These are phyloP conservation scores for Chaetogeoica ovagalla DNA, from an alignment of 2,888 invertebrate genomes.

Conservation along the genomic window DNA sequence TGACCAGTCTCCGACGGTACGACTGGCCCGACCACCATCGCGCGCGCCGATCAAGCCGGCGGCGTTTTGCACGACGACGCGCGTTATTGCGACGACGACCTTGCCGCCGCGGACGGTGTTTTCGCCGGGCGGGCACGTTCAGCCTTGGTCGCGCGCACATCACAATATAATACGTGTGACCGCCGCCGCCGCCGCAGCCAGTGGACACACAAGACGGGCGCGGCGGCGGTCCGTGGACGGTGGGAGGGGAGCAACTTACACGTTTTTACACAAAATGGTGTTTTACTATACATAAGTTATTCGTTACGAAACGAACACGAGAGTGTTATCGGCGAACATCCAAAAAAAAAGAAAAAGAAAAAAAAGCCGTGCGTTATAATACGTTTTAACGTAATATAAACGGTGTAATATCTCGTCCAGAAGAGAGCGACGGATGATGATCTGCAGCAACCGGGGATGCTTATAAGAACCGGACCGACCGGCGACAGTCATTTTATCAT, in stretches of 20 bases:
- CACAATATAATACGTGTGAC: background rate
- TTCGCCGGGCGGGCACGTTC: slow-evolving; percentile 47
- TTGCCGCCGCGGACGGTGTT: slow-evolving; percentile 39
- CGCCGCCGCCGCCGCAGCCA: background rate
- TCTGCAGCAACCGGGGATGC: too few relatives aligned
- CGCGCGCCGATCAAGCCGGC: background rate
- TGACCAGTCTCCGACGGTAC: background rate
- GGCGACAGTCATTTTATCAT: too few relatives aligned
- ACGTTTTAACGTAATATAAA: too few relatives aligned
- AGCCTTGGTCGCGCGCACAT: slow-evolving; percentile 37
- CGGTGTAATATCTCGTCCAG: too few relatives aligned
- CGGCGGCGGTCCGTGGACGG: too few relatives aligned
- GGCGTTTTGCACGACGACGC: background rate
- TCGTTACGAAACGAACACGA: too few relatives aligned
- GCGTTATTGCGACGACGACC: slow-evolving; percentile 16
- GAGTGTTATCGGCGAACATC: too few relatives aligned
- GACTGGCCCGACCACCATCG: slow-evolving; percentile 7
- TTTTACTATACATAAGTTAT: too few relatives aligned
- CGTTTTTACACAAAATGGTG: background rate
- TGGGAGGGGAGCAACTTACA: background rate
- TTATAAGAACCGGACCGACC: too few relatives aligned
- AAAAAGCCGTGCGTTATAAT: too few relatives aligned
- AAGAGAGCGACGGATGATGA: too few relatives aligned
- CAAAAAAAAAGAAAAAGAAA: too few relatives aligned
- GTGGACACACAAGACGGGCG: background rate